Evolutionary conservation across 2,888 invertebrate species (phyloP).

Genomic region (Ceramica pisi): DNA sequence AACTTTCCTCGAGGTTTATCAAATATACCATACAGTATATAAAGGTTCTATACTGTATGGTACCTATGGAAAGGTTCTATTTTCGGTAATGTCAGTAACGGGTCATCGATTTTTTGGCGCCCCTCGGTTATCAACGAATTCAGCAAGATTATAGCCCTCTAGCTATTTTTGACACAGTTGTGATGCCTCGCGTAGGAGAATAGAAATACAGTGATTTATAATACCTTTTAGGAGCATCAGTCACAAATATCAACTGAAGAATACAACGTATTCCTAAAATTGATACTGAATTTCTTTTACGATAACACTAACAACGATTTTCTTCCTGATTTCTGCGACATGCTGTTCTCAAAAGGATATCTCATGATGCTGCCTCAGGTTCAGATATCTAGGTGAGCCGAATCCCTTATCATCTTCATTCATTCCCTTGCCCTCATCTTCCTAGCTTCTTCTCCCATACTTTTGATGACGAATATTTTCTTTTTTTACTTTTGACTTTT

Average conservation of each 20-base stretch:
- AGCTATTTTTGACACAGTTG: neutral
- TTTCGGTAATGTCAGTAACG: too few relatives aligned
- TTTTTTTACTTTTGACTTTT: too few relatives aligned
- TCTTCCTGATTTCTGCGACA: conserved; percentile 81
- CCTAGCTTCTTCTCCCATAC: too few relatives aligned
- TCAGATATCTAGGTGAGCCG: conserved; percentile 79
- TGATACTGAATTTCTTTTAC: conserved; percentile 78
- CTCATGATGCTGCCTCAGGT: conserved; percentile 81
- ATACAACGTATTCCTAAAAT: conserved; percentile 81
- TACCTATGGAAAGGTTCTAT: neutral
- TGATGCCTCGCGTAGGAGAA: too few relatives aligned
- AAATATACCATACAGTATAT: too few relatives aligned
- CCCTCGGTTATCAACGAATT: neutral
- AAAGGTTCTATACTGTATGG: too few relatives aligned
- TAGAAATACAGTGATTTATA: neutral
- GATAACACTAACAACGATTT: conserved; percentile 69
- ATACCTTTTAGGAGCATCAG: conserved; percentile 80
- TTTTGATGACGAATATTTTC: too few relatives aligned
- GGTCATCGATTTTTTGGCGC: neutral
- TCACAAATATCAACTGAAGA: conserved; percentile 79
- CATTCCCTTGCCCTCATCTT: too few relatives aligned
- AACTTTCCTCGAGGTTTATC: too few relatives aligned
- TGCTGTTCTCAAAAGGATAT: conserved; percentile 81
- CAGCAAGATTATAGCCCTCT: neutral
- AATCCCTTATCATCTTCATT: too few relatives aligned